Percentiles rank a stretch among this genome's conserved stretches.
phyloP scores from a whole-genome alignment of 2,113 vertebrate genomes.

The Xenopus borealis region DNA sequence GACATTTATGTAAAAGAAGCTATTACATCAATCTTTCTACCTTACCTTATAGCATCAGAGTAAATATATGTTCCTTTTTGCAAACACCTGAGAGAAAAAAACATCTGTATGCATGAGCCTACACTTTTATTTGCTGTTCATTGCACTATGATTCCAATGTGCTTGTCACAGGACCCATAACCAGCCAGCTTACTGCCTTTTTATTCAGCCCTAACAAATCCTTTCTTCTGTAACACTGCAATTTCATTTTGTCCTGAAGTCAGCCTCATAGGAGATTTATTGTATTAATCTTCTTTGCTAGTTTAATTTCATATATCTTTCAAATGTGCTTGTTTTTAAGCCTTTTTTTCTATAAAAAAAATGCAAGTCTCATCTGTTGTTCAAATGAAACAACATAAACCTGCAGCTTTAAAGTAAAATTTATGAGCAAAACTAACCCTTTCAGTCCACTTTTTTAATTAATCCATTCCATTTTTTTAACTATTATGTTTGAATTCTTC shows the following conservation, averaged over 20 bases:
- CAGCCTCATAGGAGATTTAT: conserved; percentile 44
- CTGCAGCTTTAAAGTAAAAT: conserved; percentile 15
- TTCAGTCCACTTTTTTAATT: no score
- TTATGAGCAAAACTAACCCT: not conserved
- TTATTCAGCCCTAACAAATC: conserved; percentile 44
- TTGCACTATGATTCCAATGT: conserved; percentile 35
- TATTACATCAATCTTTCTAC: conserved; percentile 25
- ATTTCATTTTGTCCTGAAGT: conserved; percentile 46
- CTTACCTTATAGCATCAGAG: conserved; percentile 4
- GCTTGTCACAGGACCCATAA: conserved; percentile 35
- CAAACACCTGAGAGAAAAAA: conserved; percentile 6
- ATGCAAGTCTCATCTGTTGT: conserved; percentile 46
- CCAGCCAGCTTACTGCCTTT: conserved; percentile 33
- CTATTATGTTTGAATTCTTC: no score
- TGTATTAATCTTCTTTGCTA: conserved; percentile 46
- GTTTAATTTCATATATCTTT: conserved; percentile 47
- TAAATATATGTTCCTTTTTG: conserved; percentile 19
- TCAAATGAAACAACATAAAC: conserved; percentile 24
- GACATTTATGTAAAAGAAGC: conserved; percentile 13
- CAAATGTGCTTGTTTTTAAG: conserved; percentile 39
- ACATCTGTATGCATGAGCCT: conserved; percentile 33
- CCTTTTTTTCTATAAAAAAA: conserved; percentile 13
- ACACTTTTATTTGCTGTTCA: conserved; percentile 32
- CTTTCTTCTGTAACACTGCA: conserved; percentile 45
- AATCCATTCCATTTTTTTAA: no score